phyloP scores from a whole-genome alignment of 2,888 invertebrate species.

The Cepaea hortensis region DNA sequence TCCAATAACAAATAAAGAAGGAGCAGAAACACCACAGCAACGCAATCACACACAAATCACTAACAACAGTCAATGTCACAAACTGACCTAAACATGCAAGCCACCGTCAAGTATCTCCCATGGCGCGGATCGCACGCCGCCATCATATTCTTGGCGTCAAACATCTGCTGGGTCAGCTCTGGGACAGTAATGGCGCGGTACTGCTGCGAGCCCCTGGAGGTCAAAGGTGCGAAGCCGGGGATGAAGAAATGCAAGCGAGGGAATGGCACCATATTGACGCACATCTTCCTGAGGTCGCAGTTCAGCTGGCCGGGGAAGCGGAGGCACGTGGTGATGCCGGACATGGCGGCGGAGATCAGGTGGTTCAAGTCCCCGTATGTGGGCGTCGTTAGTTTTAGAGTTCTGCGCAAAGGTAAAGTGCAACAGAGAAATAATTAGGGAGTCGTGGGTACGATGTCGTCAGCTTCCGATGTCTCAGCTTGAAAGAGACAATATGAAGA shows the following conservation, averaged over 20 bases:
- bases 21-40: not conserved
- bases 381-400: conserved; percentile 44
- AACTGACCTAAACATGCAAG: conserved; percentile 71
- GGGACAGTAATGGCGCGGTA: conserved; percentile 74
- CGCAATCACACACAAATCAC: not conserved
- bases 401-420: not conserved
- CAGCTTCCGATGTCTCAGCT: not conserved
- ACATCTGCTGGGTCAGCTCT: conserved; percentile 83
- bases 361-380: conserved; percentile 49
- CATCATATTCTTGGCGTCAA: conserved; percentile 98
- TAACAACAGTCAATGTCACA: not conserved
- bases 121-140: conserved; percentile 95
- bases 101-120: conserved; percentile 87
- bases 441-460: not conserved
- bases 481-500: too few species aligned
- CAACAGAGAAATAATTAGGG: not conserved
- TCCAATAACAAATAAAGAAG: not conserved
- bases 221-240: conserved; percentile 70
- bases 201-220: conserved; percentile 73
- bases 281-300: conserved; percentile 43
- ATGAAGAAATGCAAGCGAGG: conserved; percentile 47
- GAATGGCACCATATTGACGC: conserved; percentile 47
- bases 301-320: conserved; percentile 48
- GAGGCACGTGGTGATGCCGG: conserved; percentile 46
- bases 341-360: conserved; percentile 46